A percentile compares a stretch with the other conserved stretches of the same genome.
These are phyloP conservation scores for Chunga burmeisteri DNA, from an alignment of 2,113 vertebrate species.

Conservation along the genomic window DNA sequence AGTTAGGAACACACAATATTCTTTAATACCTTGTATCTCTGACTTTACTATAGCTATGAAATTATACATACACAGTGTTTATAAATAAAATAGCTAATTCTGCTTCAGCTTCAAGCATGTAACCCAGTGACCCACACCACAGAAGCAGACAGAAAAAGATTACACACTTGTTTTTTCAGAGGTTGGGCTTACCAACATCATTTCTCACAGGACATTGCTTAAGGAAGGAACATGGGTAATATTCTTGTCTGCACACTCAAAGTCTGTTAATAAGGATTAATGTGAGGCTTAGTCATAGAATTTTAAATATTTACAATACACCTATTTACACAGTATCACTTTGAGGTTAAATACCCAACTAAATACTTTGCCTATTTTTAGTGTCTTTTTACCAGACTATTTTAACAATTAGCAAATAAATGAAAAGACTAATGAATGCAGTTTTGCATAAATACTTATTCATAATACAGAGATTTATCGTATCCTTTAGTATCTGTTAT, in stretches of 20 bases:
- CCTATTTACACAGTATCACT: conserved; percentile 52
- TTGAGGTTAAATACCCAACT: conserved; percentile 48
- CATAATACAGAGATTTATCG: neutral
- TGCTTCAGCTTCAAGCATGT: neutral
- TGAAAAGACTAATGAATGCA: neutral
- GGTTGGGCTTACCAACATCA: neutral
- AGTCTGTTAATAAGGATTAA: conserved; percentile 66
- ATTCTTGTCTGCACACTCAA: conserved; percentile 9
- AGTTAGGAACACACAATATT: neutral
- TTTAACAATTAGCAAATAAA: conserved; percentile 48
- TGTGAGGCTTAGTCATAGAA: conserved; percentile 48
- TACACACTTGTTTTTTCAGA: neutral
- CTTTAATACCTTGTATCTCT: neutral
- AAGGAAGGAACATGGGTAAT: neutral
- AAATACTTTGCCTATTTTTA: neutral
- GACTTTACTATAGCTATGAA: neutral
- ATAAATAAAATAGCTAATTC: neutral
- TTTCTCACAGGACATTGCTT: conserved; percentile 11
- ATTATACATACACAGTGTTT: neutral
- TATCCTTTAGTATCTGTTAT: neutral
- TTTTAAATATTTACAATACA: conserved; percentile 70
- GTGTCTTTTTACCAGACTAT: neutral
- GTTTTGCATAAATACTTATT: neutral
- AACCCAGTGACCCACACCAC: neutral
- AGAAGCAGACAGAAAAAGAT: neutral